Evolutionary conservation across 37 sponge, comb jelly and placozoan genomes (phyloP).

Genomic region (Crambe crambe): DNA sequence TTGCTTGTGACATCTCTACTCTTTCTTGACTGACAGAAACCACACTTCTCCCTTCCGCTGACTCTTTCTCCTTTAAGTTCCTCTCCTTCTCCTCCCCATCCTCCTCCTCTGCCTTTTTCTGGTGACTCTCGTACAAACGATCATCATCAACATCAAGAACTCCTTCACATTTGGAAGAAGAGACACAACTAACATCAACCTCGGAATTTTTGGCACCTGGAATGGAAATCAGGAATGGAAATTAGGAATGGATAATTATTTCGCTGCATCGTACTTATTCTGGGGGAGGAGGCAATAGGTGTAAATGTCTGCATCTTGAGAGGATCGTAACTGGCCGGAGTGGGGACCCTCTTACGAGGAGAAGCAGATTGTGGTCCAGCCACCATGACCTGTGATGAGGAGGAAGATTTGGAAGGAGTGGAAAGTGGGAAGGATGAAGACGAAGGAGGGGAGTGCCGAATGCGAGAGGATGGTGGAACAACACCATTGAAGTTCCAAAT

Average conservation of each 20-base stretch:
- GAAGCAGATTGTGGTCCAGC: constrained; percentile 23
- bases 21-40: not conserved
- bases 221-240: not conserved
- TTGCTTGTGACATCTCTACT: not conserved
- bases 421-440: not conserved
- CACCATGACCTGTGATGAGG: not conserved
- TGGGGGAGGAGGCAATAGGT: constrained; percentile 14
- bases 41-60: not conserved
- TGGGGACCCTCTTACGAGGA: constrained; percentile 46
- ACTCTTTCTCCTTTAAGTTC: constrained; percentile 4
- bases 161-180: not conserved
- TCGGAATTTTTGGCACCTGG: not conserved
- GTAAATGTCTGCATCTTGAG: constrained; percentile 46
- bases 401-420: constrained; percentile 4
- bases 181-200: not conserved
- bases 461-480: constrained; percentile 1
- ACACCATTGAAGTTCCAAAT: constrained; percentile 58
- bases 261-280: not conserved
- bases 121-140: not conserved
- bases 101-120: not conserved
- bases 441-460: constrained; percentile 8
- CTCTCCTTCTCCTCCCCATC: not conserved
- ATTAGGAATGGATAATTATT: not conserved
- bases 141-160: constrained; percentile 24
- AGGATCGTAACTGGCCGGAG: constrained; percentile 50